Conservation (phyloP, 2,797 vertebrate genomes). For the Clarias laeviceps region DNA sequence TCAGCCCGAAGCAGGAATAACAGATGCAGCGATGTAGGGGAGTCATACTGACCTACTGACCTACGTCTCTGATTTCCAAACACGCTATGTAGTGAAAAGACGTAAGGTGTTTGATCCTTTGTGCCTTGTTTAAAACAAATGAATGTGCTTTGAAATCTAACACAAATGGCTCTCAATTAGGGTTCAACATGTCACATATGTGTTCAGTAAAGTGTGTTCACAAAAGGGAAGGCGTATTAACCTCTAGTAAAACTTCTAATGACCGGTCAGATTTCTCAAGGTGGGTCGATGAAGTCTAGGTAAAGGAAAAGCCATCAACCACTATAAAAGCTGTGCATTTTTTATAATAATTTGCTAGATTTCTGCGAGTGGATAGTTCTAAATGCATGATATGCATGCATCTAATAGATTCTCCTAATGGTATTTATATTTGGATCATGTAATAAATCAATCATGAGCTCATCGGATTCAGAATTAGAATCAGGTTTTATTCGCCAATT, state of each 20-base stretch:
- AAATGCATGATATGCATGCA: background rate
- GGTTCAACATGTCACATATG: conserved; percentile 16
- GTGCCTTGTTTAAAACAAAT: conserved; percentile 27
- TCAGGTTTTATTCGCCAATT: no score
- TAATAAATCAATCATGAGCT: background rate
- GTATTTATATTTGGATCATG: background rate
- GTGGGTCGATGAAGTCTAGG: background rate
- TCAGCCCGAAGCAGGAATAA: conserved; percentile 16
- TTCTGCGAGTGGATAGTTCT: background rate
- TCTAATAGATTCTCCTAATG: background rate
- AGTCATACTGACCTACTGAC: conserved; percentile 31
- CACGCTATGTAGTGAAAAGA: background rate
- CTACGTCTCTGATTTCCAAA: conserved; percentile 31
- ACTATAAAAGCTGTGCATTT: no score
- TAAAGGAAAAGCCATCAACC: background rate
- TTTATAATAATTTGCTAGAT: background rate
- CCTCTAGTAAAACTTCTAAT: background rate
- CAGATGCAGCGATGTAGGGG: background rate
- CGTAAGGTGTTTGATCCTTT: background rate
- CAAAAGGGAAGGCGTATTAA: background rate
- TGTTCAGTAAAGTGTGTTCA: background rate
- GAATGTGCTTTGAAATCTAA: conserved; percentile 16
- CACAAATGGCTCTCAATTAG: background rate
- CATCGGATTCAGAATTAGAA: no score
- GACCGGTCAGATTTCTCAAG: conserved; percentile 7